Evolutionary conservation across 2,888 invertebrate species (phyloP), one percentile per base, ranked within the genome.

Genomic region (Poecilus cupreus): DNA sequence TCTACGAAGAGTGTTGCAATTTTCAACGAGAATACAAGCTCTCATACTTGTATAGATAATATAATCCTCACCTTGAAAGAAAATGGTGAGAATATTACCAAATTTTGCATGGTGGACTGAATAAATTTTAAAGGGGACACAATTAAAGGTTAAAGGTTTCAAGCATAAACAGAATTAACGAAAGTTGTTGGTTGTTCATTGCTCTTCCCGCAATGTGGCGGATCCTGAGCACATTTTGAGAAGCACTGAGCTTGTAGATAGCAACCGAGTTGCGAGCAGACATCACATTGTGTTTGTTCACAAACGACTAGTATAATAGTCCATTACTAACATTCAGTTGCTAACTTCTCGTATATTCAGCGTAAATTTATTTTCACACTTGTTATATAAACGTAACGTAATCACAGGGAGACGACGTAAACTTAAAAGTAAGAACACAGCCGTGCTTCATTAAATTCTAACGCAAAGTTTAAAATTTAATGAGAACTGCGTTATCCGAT

Each of bases 391-490:
- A 64, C 37, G 5, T 64, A 54, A 76, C 24, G 75, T 76, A 54
- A 76, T 76, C 54, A 76, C 75, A 76, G 43, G 37, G n/a, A 46
- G 72, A 72, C 37, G 26, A 54, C 22, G 43, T 24, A 72, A 72
- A 64, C 37, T 37, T 68, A 39, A 68, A 68, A 18, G 37, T 51
- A 32, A 43, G 43, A 74, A 54, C 75, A 32, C 26, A 49, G 37
- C 72, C 26, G 51, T 39, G 46, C 64, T 77, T 77, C 64, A 77
- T 77, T 77, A 77, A 77, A 77, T 57, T 77, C 77, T 77, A 43
- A 77, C 57, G 64, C 43, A 77, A 75, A 77, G 46, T 77, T 77
- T 60, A 77, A 77, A 77, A 77, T 77, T 77, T 77, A 77, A 77
- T 77, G 64, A 77, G 77, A 77, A 43, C 46, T 77, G 77, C 39